These are phyloP conservation scores for Anoplolepis gracilipes DNA, from an alignment of 1,140 invertebrate genomes.

Conservation along the genomic window DNA sequence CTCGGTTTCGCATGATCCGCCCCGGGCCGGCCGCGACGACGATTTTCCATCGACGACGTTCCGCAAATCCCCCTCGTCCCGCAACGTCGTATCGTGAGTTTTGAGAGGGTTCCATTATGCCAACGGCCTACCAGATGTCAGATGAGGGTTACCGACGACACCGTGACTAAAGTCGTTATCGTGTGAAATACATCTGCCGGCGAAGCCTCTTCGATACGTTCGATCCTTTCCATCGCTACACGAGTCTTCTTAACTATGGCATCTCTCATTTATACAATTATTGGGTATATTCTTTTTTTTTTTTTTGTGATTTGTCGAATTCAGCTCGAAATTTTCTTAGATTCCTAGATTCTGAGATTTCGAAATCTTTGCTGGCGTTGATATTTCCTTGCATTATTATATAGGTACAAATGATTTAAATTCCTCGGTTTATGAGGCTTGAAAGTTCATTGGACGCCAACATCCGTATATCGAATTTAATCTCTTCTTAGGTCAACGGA, in stretches of 20 bases:
- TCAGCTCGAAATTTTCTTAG: too few relatives aligned
- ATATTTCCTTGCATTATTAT: not conserved
- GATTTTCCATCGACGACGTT: constrained; percentile 65
- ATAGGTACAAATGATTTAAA: not conserved
- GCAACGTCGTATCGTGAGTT: constrained; percentile 28
- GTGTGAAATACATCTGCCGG: constrained; percentile 78
- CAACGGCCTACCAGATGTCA: constrained; percentile 76
- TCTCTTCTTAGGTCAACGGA: constrained; percentile 29
- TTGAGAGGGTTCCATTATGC: constrained; percentile 74
- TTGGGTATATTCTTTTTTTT: not conserved
- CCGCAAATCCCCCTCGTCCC: constrained; percentile 23
- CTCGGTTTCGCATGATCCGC: constrained; percentile 78
- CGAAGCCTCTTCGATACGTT: not conserved
- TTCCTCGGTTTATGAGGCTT: not conserved
- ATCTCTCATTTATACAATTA: not conserved
- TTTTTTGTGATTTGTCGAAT: not conserved
- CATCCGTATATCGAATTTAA: constrained; percentile 34
- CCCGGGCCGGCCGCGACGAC: constrained; percentile 39
- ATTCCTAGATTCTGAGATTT: not conserved
- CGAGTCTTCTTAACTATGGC: constrained; percentile 8
- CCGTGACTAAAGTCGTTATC: constrained; percentile 79
- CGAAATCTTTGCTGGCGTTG: not conserved
- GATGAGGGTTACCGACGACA: constrained; percentile 68
- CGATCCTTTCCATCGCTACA: constrained; percentile 1
- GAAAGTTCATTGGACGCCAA: not conserved